These are phyloP conservation scores for Silurus asotus DNA, from an alignment of 2,113 vertebrate genomes.

Conservation along the genomic window DNA sequence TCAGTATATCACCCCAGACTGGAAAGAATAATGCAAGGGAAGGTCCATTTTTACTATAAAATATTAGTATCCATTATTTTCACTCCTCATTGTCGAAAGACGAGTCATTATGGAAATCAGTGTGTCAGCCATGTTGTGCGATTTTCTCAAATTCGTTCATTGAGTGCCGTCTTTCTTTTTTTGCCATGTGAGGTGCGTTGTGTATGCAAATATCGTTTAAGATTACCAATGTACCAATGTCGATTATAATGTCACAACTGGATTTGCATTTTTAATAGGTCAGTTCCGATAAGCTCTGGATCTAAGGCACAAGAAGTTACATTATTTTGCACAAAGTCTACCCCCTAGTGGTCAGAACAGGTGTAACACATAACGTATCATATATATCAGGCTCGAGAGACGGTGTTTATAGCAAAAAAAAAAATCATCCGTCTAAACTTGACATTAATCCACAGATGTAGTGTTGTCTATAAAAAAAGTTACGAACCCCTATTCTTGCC, in stretches of 20 bases:
- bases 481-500: conserved; percentile 20
- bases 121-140: neutral
- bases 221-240: conserved; percentile 23
- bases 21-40: neutral
- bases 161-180: neutral
- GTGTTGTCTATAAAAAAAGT: neutral
- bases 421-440: conserved; percentile 22
- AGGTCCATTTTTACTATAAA: neutral
- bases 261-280: conserved; percentile 25
- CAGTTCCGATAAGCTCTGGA: conserved; percentile 21
- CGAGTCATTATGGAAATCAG: neutral
- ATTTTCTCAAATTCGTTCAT: neutral
- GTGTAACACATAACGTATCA: conserved; percentile 4
- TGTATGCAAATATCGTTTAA: conserved; percentile 9
- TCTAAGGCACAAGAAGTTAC: conserved; percentile 39
- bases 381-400: conserved; percentile 19
- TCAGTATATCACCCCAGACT: neutral
- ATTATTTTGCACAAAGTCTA: conserved; percentile 24
- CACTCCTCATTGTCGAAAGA: neutral
- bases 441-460: conserved; percentile 15
- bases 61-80: neutral
- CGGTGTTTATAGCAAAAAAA: conserved; percentile 6
- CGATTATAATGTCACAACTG: conserved; percentile 14
- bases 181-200: neutral
- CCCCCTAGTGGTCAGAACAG: conserved; percentile 30